Base-by-base conservation (phyloP, 2,797 vertebrate genomes). In the Nasua narica region DNA sequence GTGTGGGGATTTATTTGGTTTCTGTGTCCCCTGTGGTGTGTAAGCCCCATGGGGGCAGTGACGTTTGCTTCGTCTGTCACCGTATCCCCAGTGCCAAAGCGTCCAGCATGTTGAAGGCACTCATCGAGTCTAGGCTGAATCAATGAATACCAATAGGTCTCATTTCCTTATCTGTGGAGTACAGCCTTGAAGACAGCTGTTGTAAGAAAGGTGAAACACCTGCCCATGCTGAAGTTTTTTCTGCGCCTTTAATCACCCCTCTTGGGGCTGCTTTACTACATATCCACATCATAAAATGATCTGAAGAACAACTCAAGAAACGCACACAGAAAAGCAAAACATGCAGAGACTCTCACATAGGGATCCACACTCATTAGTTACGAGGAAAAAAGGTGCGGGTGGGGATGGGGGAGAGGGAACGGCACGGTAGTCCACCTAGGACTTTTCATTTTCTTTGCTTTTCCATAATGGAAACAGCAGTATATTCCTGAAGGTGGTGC, bases 381-480 rank as follows among this genome's bases (percentile, higher is more conserved):
- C 32, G 16, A 2, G 40, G 40, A 83, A 60, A 37, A 58, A 48
- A 11, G 0, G 11, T 19, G 18, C 13, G 52, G 7, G 4, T 35
- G 16, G 15, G 52, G 67, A 9, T 8, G 7, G 18, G n/a, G n/a
- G 18, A 78, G 67, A 52, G 5, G n/a, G 1, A 7, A 19, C 1
- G 0, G 21, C 25, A 72, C 1, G 65, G 29, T 1, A 46, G 56
- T 10, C 40, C 43, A 87, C 23, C 40, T 35, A 2, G 21, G 14
- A 91, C 77, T 95, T 95, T 52, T 90, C 62, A 87, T 96, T 79
- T 90, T 10, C 29, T 95, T 82, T 50, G 52, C 13, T 77, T 72
- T 74, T 16, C 2, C 62, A 87, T 52, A 89, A 88, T 46, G 65
- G 60, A 92, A 86, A 88, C 0, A 79, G 92, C 54, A 76, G 90